Evolutionary conservation across 2,113 vertebrate species (phyloP).

Genomic region (Pelmatolapia mariae): DNA sequence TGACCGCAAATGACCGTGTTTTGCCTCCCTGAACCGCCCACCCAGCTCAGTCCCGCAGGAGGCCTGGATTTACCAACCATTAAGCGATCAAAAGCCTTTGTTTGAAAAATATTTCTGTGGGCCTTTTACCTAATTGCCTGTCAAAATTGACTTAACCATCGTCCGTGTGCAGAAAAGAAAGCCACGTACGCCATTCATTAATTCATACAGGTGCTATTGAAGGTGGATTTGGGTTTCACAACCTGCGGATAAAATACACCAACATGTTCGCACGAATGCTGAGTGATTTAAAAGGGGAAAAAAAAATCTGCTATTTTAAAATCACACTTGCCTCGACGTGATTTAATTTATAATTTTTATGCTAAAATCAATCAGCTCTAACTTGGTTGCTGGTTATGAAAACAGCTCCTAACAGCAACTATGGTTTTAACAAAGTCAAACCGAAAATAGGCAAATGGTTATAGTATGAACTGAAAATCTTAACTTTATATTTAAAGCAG

Average conservation of each 20-base stretch:
- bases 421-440: not conserved
- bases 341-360: constrained; percentile 3
- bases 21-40: not conserved
- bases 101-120: constrained; percentile 26
- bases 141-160: constrained; percentile 32
- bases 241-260: constrained; percentile 10
- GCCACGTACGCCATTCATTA: constrained; percentile 2
- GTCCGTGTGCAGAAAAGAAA: not conserved
- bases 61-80: constrained; percentile 30
- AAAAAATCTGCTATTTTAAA: constrained; percentile 3
- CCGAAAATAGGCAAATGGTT: not conserved
- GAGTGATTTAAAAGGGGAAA: not conserved
- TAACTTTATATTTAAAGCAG: not conserved
- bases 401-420: not conserved
- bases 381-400: not conserved
- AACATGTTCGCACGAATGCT: not conserved
- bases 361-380: not conserved
- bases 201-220: constrained; percentile 22
- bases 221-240: constrained; percentile 23
- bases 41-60: constrained; percentile 16
- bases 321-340: not conserved
- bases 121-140: constrained; percentile 23
- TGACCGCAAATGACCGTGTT: not conserved
- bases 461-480: not conserved
- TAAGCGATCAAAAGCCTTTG: constrained; percentile 39